Percentiles rank a stretch among this genome's conserved stretches.
Conservation (phyloP, 2,888 invertebrate species). For the Mylabris sibirica region DNA sequence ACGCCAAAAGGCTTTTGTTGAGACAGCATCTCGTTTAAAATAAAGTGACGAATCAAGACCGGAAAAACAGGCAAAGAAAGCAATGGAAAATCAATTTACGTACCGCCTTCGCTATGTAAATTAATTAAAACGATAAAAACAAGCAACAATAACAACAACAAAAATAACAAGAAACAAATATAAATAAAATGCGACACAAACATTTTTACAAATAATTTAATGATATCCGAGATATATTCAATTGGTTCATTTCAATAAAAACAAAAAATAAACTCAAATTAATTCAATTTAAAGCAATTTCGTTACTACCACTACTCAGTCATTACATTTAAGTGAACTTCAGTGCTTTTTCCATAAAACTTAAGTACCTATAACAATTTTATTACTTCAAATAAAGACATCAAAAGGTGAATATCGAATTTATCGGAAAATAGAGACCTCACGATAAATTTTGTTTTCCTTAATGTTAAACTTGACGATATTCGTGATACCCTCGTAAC, state of each 20-base stretch:
- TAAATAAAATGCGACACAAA: neutral
- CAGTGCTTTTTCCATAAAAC: slow-evolving; percentile 10
- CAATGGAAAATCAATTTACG: slow-evolving; percentile 15
- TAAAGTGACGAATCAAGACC: slow-evolving; percentile 23
- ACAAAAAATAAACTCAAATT: neutral
- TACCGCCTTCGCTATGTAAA: neutral
- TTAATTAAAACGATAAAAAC: neutral
- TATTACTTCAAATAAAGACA: slow-evolving; percentile 13
- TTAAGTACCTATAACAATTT: neutral
- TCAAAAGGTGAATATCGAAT: slow-evolving; percentile 12
- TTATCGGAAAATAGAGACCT: neutral
- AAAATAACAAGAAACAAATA: too few species aligned
- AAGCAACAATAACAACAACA: neutral
- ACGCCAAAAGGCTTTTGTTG: slow-evolving; percentile 22
- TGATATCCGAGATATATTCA: neutral
- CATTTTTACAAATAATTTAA: neutral
- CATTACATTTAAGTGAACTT: neutral
- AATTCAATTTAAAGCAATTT: slow-evolving; percentile 3
- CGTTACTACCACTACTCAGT: neutral
- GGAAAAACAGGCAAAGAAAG: slow-evolving; percentile 2
- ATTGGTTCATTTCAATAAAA: neutral
- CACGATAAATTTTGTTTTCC: slow-evolving; percentile 4
- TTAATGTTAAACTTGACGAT: neutral
- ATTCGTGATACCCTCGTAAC: neutral
- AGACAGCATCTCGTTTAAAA: slow-evolving; percentile 16